Evolutionary conservation across 2,113 vertebrate genomes (phyloP).

Genomic region (Hucho hucho): DNA sequence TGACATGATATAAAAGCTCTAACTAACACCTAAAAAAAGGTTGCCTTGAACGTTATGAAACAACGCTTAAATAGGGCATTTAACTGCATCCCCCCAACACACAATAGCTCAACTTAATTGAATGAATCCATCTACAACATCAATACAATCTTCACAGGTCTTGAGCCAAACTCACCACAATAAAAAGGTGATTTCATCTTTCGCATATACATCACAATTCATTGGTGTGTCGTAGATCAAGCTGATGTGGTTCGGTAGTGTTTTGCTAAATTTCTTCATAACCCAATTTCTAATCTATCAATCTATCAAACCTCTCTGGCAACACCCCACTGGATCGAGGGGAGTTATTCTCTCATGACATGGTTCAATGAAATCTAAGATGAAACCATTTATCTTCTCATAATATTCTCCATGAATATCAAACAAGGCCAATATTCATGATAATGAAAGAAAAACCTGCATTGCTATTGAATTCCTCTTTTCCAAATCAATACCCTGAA

Average conservation of each 20-base stretch:
- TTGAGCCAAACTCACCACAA: conserved; percentile 20
- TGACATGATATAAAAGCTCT: too few relatives aligned
- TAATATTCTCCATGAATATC: conserved; percentile 68
- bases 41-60: too few relatives aligned
- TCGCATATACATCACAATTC: conserved; percentile 42
- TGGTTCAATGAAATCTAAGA: conserved; percentile 63
- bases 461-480: conserved; percentile 58
- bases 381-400: conserved; percentile 67
- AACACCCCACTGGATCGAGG: conserved; percentile 35
- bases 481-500: conserved; percentile 55
- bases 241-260: conserved; percentile 41
- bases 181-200: conserved; percentile 10
- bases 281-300: conserved; percentile 65
- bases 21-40: too few relatives aligned
- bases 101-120: too few relatives aligned
- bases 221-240: conserved; percentile 22
- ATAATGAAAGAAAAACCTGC: conserved; percentile 56
- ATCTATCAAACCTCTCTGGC: conserved; percentile 42
- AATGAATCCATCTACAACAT: too few relatives aligned
- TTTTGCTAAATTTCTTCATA: conserved; percentile 47
- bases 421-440: conserved; percentile 43
- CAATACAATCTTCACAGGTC: not conserved
- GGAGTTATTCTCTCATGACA: conserved; percentile 43
- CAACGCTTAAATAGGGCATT: too few relatives aligned
- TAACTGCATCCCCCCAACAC: too few relatives aligned